Base-by-base conservation (phyloP, 2,797 vertebrate genomes). In the Huso huso region DNA sequence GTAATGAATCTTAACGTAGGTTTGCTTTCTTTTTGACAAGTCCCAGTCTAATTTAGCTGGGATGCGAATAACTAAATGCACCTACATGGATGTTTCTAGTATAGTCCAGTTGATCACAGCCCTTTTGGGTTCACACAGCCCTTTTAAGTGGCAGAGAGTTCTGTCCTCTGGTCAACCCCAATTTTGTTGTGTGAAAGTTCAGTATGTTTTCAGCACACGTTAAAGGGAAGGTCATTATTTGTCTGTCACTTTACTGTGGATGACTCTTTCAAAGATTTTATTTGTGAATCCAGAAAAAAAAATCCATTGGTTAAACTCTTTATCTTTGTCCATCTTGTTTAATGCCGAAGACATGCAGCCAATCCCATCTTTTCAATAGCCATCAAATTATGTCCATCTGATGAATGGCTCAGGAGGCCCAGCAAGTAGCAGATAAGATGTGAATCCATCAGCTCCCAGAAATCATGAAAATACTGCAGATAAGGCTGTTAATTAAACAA, bases 401-500 rank as follows among this genome's bases (percentile, higher is more conserved):
- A 75, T 75, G 71, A 73, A 70, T 23, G 49, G 18, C 61, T 57
- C 60, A 66, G 67, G 23, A 57, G n/a, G 51, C 52, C 55, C 64
- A 65, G 37, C 52, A 57, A 49, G 55, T 49, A 53, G 12, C 6
- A 15, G 55, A 66, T 66, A 66, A 59, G 11, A 48, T 66, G 50
- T 48, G 6, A 57, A 15, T 15, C 49, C 65, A 59, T 11, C 5
- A 48, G 48, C 23, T 13, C 48, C 12, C 11, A 49, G n/a, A 13
- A 57, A 58, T 66, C 55, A 49, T 10, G 12, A 23, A 37, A 2
- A 18, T 18, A 18, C 71, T 61, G 60, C 62, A 61, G 70, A 78
- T 72, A 74, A 74, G 70, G 66, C 13, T 63, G 70, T 70, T 78
- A 74, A 78, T 76, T 73, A 74, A 76, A 69, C 64, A 57, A 12